Base-by-base conservation (phyloP, 2,797 vertebrate genomes). In the Cryptoprocta ferox region DNA sequence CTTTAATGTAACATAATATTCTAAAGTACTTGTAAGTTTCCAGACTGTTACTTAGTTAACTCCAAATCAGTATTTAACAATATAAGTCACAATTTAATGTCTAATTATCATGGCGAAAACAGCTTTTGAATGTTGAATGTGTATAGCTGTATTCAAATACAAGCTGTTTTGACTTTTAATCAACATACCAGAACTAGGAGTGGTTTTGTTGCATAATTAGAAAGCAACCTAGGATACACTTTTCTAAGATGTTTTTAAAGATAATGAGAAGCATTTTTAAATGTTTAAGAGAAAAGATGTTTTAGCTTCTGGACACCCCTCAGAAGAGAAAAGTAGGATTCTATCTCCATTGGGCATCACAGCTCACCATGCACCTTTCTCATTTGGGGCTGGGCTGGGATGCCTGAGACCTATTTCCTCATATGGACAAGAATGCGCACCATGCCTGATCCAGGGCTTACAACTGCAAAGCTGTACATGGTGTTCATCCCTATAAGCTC, bases 151-250 rank as follows among this genome's bases (percentile, higher is more conserved):
- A 97, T 93, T 97, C 97, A 97, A 97, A 98, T 98, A 97, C 97
- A 97, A 97, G 91, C 94, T 98, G 96, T 98, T 97, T 98, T 97
- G 95, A 98, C 97, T 98, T 98, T 97, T 97, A 97, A 97, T 94
- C 93, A 98, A 96, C 92, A 95, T 96, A 96, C 87, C 96, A 96
- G 92, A 93, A 95, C 94, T 92, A 65, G 53, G 87, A 97, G 37
- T 97, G 91, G 97, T 96, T 98, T 94, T 96, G 24, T 81, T 97
- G 83, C 93, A 95, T 97, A 97, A 98, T 97, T 95, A 96, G 73
- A 73, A 97, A 95, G 94, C 81, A 96, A 89, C 59, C 32, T 92
- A 96, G 42, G 65, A 75, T 90, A 89, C 79, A 95, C 92, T 94
- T 97, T 84, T 86, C 84, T 91, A 79, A 45, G 63, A 92, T 88